Evolutionary conservation across 2,888 invertebrate species (phyloP).

Genomic region (Eristalis pertinax): DNA sequence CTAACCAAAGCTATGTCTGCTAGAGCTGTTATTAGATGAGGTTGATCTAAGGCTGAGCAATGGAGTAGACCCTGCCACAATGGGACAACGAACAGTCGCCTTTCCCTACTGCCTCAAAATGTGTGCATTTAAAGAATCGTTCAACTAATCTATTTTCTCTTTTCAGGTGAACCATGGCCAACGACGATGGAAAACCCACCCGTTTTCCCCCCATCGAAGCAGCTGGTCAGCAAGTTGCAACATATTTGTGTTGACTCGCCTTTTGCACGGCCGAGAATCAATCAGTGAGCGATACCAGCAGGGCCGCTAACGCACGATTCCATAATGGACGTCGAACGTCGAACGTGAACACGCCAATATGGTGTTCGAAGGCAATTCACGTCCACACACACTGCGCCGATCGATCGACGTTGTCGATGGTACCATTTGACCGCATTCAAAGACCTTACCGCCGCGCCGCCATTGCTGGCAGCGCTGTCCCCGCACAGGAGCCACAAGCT

Average conservation of each 20-base stretch:
- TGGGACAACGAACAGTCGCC: no score
- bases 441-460: not conserved
- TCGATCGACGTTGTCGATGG: constrained; percentile 17
- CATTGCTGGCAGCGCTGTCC: no score
- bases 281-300: constrained; percentile 24
- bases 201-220: not conserved
- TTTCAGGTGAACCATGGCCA: not conserved
- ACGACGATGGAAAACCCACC: not conserved
- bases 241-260: constrained; percentile 5
- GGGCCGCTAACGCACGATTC: constrained; percentile 20
- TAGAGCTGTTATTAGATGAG: no score
- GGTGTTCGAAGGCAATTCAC: constrained; percentile 47
- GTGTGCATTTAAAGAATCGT: not conserved
- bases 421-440: constrained; percentile 33
- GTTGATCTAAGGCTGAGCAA: no score
- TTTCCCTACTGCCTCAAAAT: not conserved
- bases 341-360: constrained; percentile 2
- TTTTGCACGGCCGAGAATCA: constrained; percentile 21
- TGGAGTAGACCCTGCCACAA: no score
- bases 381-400: constrained; percentile 9
- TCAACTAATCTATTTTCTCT: not conserved
- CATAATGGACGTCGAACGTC: constrained; percentile 12
- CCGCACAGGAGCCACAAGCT: no score
- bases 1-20: no score
- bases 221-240: constrained; percentile 1